Base-by-base conservation (phyloP, 2,888 invertebrate species). In the Euplagia quadripunctaria region DNA sequence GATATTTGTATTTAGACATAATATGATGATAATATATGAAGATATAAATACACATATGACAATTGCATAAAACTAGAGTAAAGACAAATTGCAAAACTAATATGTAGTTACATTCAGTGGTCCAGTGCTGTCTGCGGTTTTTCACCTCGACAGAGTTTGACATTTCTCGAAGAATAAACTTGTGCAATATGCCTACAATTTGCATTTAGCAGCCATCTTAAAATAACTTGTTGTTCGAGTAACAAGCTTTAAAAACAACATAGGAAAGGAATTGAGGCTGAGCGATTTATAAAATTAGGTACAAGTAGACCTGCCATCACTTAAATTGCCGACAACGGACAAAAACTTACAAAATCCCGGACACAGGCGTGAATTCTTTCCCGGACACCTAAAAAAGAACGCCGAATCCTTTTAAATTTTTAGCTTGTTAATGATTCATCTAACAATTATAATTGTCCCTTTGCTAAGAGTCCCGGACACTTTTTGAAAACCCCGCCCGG, bases 201-300 rank as follows among this genome's bases (percentile, higher is more conserved):
- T 41, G 1, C 7, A 11, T 5, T 11, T 65, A 16, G 16, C 14
- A 42, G 64, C 41, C 41, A 64, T 20, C 20, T 58, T 58, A 20
- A 58, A 58, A 20, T 58, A 58, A 12, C 20, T 58, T 58, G 20
- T 20, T 58, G 20, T 20, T 20, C 4, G 14, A 20, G 12, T 61
- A 12, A 20, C 4, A 14, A 61, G 31, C 1, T 17, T n/a, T 42
- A 42, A 6, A 64, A 16, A 43, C 11, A 42, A 31, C 6, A 68
- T 43, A 8, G 12, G n/a, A 58, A 46, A 20, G 4, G 16, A 63
- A 52, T 43, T 42, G 51, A 42, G 58, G 16, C 43, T 49, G 64
- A 80, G 70, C 68, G 70, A 83, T 76, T 76, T 79, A 73, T 58
- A 79, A 72, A 49, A 14, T 73, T 75, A 77, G n/a, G n/a, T n/a